These are phyloP conservation scores for Lepidochrysops patricia DNA, from an alignment of 2,888 invertebrate genomes.

Conservation along the genomic window DNA sequence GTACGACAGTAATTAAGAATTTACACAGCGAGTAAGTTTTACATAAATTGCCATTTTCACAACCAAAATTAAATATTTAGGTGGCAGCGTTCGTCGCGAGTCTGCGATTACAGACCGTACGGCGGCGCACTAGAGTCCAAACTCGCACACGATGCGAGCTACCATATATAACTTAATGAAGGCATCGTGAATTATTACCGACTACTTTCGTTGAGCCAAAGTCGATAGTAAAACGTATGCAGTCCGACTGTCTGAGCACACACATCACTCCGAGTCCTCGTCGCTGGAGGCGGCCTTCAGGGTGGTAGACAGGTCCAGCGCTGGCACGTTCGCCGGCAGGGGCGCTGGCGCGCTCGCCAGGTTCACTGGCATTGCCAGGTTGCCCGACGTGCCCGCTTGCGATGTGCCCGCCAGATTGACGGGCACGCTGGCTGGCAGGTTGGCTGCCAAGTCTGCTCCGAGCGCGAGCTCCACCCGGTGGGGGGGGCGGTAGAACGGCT, in stretches of 20 bases:
- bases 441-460: background rate
- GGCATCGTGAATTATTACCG: constrained; percentile 45
- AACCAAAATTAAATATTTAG: constrained; percentile 73
- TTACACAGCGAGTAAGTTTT: constrained; percentile 63
- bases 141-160: constrained; percentile 21
- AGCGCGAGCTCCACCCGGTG: constrained; percentile 13
- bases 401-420: constrained; percentile 6
- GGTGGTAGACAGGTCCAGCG: constrained; percentile 52
- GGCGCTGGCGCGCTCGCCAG: constrained; percentile 13
- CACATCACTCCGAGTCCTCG: constrained; percentile 59
- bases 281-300: constrained; percentile 37
- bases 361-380: constrained; percentile 15
- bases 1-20: constrained; percentile 58
- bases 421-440: constrained; percentile 20
- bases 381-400: constrained; percentile 2
- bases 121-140: constrained; percentile 10
- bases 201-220: constrained; percentile 27
- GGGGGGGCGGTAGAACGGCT: constrained; percentile 29
- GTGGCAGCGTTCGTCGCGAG: constrained; percentile 38
- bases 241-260: constrained; percentile 43
- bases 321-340: constrained; percentile 34
- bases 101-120: constrained; percentile 15
- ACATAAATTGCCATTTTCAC: constrained; percentile 73
- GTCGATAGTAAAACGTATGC: constrained; percentile 41
- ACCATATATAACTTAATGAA: constrained; percentile 53